Base-by-base conservation (phyloP, 2,797 vertebrate species). In the Spheniscus humboldti region DNA sequence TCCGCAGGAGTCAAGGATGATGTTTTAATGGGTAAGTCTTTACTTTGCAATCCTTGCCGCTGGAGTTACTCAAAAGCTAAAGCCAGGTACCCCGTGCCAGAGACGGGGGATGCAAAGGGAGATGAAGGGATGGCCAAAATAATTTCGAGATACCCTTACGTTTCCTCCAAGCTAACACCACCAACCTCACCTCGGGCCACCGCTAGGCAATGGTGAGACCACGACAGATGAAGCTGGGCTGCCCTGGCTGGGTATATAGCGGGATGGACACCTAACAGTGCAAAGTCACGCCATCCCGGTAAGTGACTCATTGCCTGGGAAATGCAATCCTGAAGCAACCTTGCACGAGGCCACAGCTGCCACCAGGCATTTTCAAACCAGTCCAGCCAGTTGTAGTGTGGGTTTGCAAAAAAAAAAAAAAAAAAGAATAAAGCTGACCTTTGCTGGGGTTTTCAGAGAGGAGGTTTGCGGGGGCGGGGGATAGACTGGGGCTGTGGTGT, bases 181-280 rank as follows among this genome's bases (percentile, higher is more conserved):
- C 12, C 28, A 35, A 0, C 25, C 28, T 56, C 39, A 67, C 53
- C 50, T 35, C 0, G 1, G 45, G 19, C 6, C 15, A 5, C 25
- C 18, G 3, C 13, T 6, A 14, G 33, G 45, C 45, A 27, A 3
- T 1, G 2, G 59, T 11, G 57, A 60, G 84, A 28, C 27, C 22
- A 4, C 0, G 2, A 1, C 0, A 2, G 64, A 18, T 8, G 18
- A 23, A 45, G 7, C 8, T 9, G 1, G 37, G 45, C 31, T 43
- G 39, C 23, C 16, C 23, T 30, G 53, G 59, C 18, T 4, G 33
- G 35, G 8, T 3, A 10, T 5, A 11, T 16, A 75, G 81, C 8
- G 1, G 87, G 78, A 82, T 4, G 3, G 64, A 37, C 85, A 62
- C 10, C 56, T 28, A 74, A 45, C 76, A 86, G 76, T 4, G 60